These are phyloP conservation scores for Myathropa florea DNA, from an alignment of 2,888 invertebrate species.

Conservation along the genomic window DNA sequence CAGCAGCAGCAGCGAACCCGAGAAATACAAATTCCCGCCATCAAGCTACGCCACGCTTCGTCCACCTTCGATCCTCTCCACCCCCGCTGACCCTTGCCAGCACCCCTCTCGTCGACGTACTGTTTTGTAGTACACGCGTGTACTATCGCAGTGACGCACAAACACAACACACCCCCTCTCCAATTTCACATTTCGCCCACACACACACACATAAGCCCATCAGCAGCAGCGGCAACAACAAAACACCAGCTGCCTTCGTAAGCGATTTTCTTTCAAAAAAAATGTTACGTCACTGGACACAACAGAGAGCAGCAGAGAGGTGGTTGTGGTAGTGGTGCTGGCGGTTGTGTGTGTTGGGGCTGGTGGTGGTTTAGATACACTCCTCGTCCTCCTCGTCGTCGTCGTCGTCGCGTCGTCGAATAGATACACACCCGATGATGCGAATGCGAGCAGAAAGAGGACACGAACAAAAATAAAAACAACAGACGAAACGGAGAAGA, in stretches of 20 bases:
- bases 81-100: background rate
- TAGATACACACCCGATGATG: conserved; percentile 26
- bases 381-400: conserved; percentile 20
- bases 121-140: conserved; percentile 47
- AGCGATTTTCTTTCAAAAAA: conserved; percentile 46
- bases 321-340: background rate
- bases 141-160: conserved; percentile 65
- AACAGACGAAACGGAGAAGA: conserved; percentile 9
- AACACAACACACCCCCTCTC: conserved; percentile 46
- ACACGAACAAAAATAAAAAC: conserved; percentile 68
- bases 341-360: no score
- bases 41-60: conserved; percentile 39
- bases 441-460: conserved; percentile 53
- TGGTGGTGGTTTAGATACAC: conserved; percentile 44
- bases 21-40: conserved; percentile 57
- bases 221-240: conserved; percentile 21
- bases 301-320: background rate
- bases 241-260: conserved; percentile 61
- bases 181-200: conserved; percentile 27
- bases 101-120: background rate
- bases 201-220: background rate
- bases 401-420: background rate
- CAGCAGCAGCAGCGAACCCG: no score
- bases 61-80: background rate
- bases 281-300: conserved; percentile 67